phyloP scores from a whole-genome alignment of 2,888 invertebrate genomes.

The Cephalotes varians region DNA sequence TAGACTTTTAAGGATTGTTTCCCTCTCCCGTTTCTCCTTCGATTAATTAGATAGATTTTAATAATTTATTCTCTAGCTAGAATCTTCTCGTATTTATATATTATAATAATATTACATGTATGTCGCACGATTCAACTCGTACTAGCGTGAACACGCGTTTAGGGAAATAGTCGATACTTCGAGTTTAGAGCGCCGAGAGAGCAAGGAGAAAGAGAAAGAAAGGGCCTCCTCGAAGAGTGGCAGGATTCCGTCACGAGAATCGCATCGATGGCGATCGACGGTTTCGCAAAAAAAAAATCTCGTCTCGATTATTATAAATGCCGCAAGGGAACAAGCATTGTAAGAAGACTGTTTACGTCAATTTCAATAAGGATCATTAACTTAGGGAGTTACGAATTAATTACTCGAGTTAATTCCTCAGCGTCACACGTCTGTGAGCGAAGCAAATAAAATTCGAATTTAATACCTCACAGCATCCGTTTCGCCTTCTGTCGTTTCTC shows the following conservation, averaged over 20 bases:
- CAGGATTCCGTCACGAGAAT: constrained; percentile 7
- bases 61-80: constrained; percentile 84
- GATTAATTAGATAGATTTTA: constrained; percentile 69
- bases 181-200: constrained; percentile 28
- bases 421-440: constrained; percentile 8
- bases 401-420: constrained; percentile 76
- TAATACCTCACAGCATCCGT: constrained; percentile 73
- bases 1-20: constrained; percentile 60
- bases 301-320: constrained; percentile 76
- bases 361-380: constrained; percentile 83
- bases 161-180: constrained; percentile 31
- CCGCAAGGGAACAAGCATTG: constrained; percentile 83
- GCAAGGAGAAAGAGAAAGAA: not conserved
- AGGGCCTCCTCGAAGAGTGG: not conserved
- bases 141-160: constrained; percentile 41
- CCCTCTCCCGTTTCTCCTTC: constrained; percentile 28
- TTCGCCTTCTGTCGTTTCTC: constrained; percentile 9
- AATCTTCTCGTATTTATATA: constrained; percentile 61
- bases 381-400: constrained; percentile 74
- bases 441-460: constrained; percentile 80
- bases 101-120: constrained; percentile 18
- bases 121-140: constrained; percentile 42
- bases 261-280: constrained; percentile 78
- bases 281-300: constrained; percentile 75
- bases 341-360: constrained; percentile 85